These are phyloP conservation scores for Drosophila conformis DNA, from an alignment of 2,888 invertebrate genomes.

Conservation along the genomic window DNA sequence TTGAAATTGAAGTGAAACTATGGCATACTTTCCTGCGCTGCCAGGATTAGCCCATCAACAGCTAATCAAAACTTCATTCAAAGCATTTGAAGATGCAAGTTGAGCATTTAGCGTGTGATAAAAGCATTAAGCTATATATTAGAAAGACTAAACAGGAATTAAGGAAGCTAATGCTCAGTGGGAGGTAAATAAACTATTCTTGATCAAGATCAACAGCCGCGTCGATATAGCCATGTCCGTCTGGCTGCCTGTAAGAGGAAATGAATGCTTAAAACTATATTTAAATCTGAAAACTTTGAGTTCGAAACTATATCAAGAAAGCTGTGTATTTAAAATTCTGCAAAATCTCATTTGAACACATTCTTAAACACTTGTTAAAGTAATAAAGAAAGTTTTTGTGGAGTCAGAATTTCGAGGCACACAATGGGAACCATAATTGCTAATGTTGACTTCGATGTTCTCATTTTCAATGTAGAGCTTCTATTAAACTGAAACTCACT, in stretches of 20 bases:
- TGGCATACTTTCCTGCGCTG: conserved; percentile 7
- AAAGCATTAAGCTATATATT: background rate
- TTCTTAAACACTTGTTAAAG: background rate
- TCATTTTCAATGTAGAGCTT: background rate
- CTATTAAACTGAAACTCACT: background rate
- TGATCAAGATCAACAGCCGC: background rate
- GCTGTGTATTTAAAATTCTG: background rate
- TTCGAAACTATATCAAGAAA: background rate
- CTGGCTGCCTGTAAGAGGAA: background rate
- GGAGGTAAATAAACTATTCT: background rate
- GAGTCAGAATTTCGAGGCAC: background rate
- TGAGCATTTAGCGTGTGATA: background rate
- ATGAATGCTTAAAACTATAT: too few species aligned
- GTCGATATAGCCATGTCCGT: background rate
- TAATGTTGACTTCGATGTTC: background rate
- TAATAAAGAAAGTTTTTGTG: background rate
- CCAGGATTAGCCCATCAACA: conserved; percentile 24
- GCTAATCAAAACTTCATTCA: conserved; percentile 15
- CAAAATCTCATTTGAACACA: too few species aligned
- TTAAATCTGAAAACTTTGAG: background rate
- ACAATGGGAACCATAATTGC: background rate
- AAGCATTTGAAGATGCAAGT: background rate
- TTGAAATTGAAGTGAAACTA: background rate
- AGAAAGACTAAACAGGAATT: background rate
- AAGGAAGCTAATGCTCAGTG: background rate